Base-by-base conservation (phyloP, 2,113 vertebrate species). In the Mastomys natalensis region DNA sequence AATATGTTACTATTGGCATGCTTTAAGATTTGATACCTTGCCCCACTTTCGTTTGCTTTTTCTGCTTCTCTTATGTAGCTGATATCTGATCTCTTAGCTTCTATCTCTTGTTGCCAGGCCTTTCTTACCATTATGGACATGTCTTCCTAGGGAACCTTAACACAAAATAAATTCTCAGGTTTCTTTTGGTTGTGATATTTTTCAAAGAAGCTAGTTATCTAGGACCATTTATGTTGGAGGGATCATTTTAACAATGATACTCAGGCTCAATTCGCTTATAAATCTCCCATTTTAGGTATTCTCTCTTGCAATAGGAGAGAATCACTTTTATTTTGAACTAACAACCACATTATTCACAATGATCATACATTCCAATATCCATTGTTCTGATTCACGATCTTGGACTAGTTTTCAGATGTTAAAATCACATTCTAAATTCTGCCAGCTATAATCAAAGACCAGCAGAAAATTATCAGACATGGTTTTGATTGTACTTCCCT, bases 361-460 rank as follows among this genome's bases (percentile, higher is more conserved):
- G 64, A n/a, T 37, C 43, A 87, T 34, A 68, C 51, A 40, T 90
- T 94, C 84, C 48, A 96, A 60, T 2, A 64, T 13, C 15, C 6
- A 60, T 13, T 82, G 22, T 72, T 85, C 68, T 73, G 45, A 76
- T 26, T 92, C 88, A 85, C 11, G 29, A 37, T 64, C 40, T 48
- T 74, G 74, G 26, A 88, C 8, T 55, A 68, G n/a, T 95, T 96
- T 96, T 58, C 11, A 76, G 55, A 81, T 96, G 64, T 68, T 55
- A 48, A 94, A 80, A 6, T 17, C 68, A 78, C 21, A 89, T 87
- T 68, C 40, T n/a, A 84, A 84, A 17, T 31, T 91, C 10, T 93
- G 55, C 31, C 29, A 82, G 19, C 37, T 62, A 62, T 87, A 16
- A 45, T 53, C 58, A 95, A 90, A 15, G 45, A 87, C 1, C 51